Conservation (phyloP, 2,888 invertebrate species). For the Eucera pruinosa region DNA sequence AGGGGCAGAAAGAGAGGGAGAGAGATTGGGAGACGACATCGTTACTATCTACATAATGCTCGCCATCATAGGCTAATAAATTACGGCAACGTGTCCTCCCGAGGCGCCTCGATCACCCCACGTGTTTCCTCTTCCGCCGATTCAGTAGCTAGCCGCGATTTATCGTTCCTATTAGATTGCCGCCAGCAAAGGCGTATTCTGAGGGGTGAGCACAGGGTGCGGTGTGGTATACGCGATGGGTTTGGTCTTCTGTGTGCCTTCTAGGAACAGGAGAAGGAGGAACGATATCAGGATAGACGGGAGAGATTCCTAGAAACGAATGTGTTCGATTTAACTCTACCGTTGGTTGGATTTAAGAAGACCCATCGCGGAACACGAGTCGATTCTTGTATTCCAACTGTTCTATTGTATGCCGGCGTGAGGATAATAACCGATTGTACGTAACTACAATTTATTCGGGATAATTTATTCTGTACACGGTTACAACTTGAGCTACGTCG, state of each 20-base stretch:
- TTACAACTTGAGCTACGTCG: too few relatives aligned
- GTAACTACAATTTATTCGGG: too few relatives aligned
- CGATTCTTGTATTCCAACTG: too few relatives aligned
- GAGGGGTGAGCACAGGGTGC: neutral
- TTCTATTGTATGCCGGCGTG: too few relatives aligned
- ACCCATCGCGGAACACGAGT: constrained; percentile 30
- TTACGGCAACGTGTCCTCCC: constrained; percentile 58
- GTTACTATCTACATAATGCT: constrained; percentile 65
- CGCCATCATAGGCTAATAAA: constrained; percentile 64
- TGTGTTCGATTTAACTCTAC: constrained; percentile 68
- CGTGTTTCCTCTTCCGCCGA: constrained; percentile 71
- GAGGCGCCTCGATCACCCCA: constrained; percentile 60
- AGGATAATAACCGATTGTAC: too few relatives aligned
- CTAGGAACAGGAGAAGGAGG: constrained; percentile 26
- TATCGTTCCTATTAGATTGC: constrained; percentile 71
- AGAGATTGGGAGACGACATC: constrained; percentile 23
- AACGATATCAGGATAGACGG: constrained; percentile 46
- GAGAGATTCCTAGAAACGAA: constrained; percentile 62
- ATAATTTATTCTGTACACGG: too few relatives aligned
- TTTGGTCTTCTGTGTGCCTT: neutral
- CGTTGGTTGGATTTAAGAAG: constrained; percentile 58
- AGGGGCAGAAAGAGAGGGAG: neutral
- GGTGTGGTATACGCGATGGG: neutral
- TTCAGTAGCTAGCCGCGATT: constrained; percentile 66
- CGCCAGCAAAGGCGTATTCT: constrained; percentile 48